Base-by-base conservation (phyloP, 1,140 invertebrate genomes). In the Araneus ventricosus region DNA sequence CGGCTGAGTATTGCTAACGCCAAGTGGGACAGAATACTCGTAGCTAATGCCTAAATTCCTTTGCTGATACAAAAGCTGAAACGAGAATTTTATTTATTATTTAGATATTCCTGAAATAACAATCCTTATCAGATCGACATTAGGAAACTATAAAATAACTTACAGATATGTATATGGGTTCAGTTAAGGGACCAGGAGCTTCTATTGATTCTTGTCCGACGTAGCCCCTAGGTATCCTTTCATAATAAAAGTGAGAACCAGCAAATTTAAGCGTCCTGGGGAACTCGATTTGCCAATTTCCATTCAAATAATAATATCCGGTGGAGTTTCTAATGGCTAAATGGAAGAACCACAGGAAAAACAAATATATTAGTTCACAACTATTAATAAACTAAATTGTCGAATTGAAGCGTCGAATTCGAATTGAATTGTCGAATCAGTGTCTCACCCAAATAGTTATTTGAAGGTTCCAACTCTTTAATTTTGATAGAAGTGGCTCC, bases 401-500 rank as follows among this genome's bases (percentile, higher is more conserved):
- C 20, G 24, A 59, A 45, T n/a, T n/a, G n/a, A n/a, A n/a, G n/a
- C n/a, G n/a, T n/a, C n/a, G n/a, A n/a, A n/a, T n/a, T n/a, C n/a
- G n/a, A n/a, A n/a, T n/a, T n/a, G n/a, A n/a, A n/a, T n/a, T n/a
- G n/a, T n/a, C n/a, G n/a, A 80, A 27, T 67, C 2, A 30, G 39
- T 57, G 61, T 95, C 94, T 96, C 96, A 98, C 98, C 98, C 93
- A 99, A 96, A 95, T 99, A 99, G 96, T 99, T 99, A 95, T 98
- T 98, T 0, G 98, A 99, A 0, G 97, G 96, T 63, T 95, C 95
- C 0, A 95, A 94, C 96, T 99, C 99, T 94, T 96, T 96, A 75
- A 99, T 97, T 45, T 96, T 96, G 94, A 99, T 98, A 95, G 98
- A 99, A 0, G 98, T 99, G 0, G 99, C 98, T 22, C 99, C 99